These are phyloP conservation scores for Pagrus major DNA, from an alignment of 2,113 vertebrate species.

Conservation along the genomic window DNA sequence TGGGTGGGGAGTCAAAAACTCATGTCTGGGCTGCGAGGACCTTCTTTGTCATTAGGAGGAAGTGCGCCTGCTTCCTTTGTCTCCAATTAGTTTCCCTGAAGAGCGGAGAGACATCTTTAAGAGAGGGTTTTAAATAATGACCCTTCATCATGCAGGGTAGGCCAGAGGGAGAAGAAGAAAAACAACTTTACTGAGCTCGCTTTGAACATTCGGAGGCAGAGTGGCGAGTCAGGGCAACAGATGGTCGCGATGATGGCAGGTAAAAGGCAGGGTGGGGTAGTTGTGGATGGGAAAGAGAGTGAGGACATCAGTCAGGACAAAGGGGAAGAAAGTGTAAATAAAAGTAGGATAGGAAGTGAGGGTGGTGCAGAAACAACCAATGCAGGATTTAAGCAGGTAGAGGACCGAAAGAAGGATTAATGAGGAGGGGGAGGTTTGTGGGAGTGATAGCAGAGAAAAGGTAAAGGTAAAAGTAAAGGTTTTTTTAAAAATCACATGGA, in stretches of 20 bases:
- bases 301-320: conserved; percentile 16
- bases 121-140: conserved; percentile 84
- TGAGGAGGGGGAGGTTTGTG: background rate
- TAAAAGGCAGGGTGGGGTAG: conserved; percentile 7
- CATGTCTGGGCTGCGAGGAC: conserved; percentile 60
- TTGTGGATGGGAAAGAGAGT: conserved; percentile 6
- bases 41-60: conserved; percentile 83
- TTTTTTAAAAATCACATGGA: too few relatives aligned
- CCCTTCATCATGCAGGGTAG: conserved; percentile 78
- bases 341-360: conserved; percentile 8
- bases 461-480: too few relatives aligned
- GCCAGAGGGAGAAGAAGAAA: conserved; percentile 65
- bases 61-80: conserved; percentile 79
- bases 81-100: conserved; percentile 85
- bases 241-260: conserved; percentile 59
- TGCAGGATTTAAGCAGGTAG: background rate
- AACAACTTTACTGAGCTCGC: conserved; percentile 63
- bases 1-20: conserved; percentile 69
- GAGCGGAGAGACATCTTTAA: conserved; percentile 80
- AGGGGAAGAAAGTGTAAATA: background rate
- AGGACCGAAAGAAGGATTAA: background rate
- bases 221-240: conserved; percentile 68
- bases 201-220: conserved; percentile 77
- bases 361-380: background rate
- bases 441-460: background rate